A percentile compares a stretch with the other conserved stretches of the same genome.
Conservation (phyloP, 2,797 vertebrate genomes). For the Hypotaenidia philippensis region DNA sequence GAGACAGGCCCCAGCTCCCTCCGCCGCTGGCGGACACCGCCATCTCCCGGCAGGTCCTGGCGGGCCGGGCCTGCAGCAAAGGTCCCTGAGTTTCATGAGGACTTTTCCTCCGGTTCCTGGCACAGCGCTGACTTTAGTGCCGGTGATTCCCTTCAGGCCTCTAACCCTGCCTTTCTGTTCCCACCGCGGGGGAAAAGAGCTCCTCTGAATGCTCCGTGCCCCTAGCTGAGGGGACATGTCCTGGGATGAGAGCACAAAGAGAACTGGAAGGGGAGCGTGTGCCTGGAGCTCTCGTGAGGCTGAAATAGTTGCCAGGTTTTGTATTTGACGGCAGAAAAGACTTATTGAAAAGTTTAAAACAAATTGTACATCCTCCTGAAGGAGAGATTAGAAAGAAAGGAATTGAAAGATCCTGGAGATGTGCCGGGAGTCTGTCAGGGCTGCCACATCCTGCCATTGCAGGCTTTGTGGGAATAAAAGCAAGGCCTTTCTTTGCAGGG, state of each 20-base stretch:
- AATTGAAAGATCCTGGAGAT: not conserved
- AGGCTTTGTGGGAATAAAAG: not conserved
- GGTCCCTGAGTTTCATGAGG: not conserved
- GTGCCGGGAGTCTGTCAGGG: not conserved
- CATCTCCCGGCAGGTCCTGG: slow-evolving; percentile 38
- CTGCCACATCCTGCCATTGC: not conserved
- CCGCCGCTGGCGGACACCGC: slow-evolving; percentile 8
- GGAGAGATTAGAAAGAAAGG: not conserved
- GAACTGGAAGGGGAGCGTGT: not conserved
- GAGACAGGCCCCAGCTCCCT: not conserved
- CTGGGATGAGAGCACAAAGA: not conserved
- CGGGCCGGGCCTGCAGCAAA: not conserved
- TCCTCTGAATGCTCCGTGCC: not conserved
- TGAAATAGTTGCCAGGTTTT: not conserved
- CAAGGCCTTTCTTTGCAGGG: not conserved
- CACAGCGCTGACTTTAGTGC: not conserved
- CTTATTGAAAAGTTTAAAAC: not conserved
- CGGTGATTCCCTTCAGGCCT: not conserved
- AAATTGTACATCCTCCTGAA: not conserved
- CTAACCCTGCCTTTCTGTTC: not conserved
- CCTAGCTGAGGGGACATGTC: not conserved
- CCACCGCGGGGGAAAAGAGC: not conserved
- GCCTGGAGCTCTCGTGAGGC: not conserved
- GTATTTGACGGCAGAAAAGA: not conserved
- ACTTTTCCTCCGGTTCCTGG: not conserved